Evolutionary conservation across 1,140 invertebrate genomes (phyloP).

Genomic region (Formica exsecta): DNA sequence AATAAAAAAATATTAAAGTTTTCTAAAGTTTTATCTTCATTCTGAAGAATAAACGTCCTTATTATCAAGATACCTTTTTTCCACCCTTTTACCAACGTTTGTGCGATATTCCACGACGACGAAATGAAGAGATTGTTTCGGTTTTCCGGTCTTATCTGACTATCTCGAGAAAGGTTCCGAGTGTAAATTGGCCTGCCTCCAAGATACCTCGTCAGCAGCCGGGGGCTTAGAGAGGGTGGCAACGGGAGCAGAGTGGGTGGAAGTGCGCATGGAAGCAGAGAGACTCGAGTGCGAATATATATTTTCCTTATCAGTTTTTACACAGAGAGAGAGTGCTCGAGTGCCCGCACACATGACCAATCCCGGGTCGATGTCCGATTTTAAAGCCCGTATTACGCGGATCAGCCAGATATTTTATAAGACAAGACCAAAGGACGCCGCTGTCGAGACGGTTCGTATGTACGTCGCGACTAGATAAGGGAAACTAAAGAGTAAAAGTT

Average conservation of each 20-base stretch:
- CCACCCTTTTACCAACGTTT: not conserved
- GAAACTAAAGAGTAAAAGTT: not conserved
- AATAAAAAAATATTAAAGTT: not conserved
- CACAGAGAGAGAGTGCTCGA: slow-evolving; percentile 27
- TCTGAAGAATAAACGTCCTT: not conserved
- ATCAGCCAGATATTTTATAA: slow-evolving; percentile 59
- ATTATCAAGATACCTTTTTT: not conserved
- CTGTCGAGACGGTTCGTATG: slow-evolving; percentile 26
- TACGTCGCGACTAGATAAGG: not conserved
- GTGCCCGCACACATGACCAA: slow-evolving; percentile 6
- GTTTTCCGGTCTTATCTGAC: slow-evolving; percentile 56
- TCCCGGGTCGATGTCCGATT: slow-evolving; percentile 56
- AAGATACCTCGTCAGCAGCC: slow-evolving; percentile 72
- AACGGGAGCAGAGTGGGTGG: slow-evolving; percentile 15
- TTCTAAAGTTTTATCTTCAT: not conserved
- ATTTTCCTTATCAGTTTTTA: slow-evolving; percentile 74
- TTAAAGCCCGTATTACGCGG: slow-evolving; percentile 61
- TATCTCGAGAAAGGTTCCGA: slow-evolving; percentile 38
- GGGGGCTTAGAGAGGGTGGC: slow-evolving; percentile 32
- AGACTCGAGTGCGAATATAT: slow-evolving; percentile 68
- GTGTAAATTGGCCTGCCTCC: slow-evolving; percentile 73
- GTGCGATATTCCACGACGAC: not conserved
- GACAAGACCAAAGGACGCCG: not conserved
- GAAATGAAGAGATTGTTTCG: slow-evolving; percentile 66
- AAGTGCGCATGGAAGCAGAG: slow-evolving; percentile 48